Conservation (phyloP, 2,113 vertebrate genomes). For the Dipodomys ordii region DNA sequence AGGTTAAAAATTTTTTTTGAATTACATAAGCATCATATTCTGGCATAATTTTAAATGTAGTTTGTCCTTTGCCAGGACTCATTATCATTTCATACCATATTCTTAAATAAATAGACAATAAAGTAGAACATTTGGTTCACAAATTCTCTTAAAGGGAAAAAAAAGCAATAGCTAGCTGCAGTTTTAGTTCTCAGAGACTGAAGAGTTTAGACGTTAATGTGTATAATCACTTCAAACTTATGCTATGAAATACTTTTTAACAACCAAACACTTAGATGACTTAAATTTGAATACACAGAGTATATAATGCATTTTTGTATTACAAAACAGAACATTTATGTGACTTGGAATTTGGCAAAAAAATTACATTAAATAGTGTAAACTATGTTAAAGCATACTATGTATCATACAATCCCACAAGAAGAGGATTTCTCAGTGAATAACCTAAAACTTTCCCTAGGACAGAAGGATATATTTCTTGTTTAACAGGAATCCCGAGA, state of each 20-base stretch:
- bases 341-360: background rate
- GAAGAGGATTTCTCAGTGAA: background rate
- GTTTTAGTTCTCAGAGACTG: background rate
- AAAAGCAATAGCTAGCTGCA: background rate
- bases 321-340: background rate
- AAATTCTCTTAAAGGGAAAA: background rate
- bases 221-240: background rate
- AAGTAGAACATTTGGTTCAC: background rate
- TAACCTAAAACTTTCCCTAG: background rate
- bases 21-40: background rate
- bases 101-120: constrained; percentile 14
- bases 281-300: background rate
- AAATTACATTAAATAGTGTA: background rate
- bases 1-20: constrained; percentile 25
- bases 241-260: background rate
- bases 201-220: background rate
- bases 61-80: background rate
- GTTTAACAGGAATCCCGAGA: background rate
- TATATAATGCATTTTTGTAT: too few species aligned
- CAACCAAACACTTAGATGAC: background rate
- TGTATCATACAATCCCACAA: background rate
- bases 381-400: background rate
- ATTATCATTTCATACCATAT: constrained; percentile 2
- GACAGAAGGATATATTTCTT: background rate
- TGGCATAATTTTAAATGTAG: constrained; percentile 37